Base-by-base conservation (phyloP, 1,140 invertebrate species). In the Hycleus cichorii region DNA sequence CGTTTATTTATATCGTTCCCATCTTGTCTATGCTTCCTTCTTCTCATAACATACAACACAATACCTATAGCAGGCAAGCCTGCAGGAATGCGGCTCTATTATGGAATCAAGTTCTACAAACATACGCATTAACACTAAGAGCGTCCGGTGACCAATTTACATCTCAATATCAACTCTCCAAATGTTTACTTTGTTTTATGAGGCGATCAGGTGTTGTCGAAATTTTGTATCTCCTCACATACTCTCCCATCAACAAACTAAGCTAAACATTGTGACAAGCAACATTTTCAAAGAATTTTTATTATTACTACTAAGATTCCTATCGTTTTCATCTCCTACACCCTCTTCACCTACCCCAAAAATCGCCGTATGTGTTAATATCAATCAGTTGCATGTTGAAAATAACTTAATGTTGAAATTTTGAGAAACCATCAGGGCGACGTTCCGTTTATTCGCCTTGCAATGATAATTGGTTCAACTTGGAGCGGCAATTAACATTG, bases 41-140 rank as follows among this genome's bases (percentile, higher is more conserved):
- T 32, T 32, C 32, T 32, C 32, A 32, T 32, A 32, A 32, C 7
- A 32, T 7, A 32, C 32, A 32, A 32, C 32, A 32, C 4, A 32
- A 32, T 32, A 32, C 7, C 5, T 42, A 11, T 18, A 18, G 18
- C 18, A 18, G 18, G 40, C 10, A 26, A 57, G 48, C 32, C 42
- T 53, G 32, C 32, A 32, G 65, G 67, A 69, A 69, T 69, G 67
- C 64, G 62, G 67, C 64, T 69, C 67, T 67, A 69, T 69, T 69
- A 69, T 59, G 60, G 60, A 69, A 67, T 69, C 67, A 67, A 69
- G 67, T 69, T 67, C 66, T 63, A 63, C 65, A 69, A 69, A 69
- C 67, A 67, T 62, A 67, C 64, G 64, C 64, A 69, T 69, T 69
- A 69, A 69, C 67, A 69, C 67, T 49, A 49, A 58, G 59, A 59